Conservation (phyloP, 2,113 vertebrate species). For the Laterallus jamaicensis region DNA sequence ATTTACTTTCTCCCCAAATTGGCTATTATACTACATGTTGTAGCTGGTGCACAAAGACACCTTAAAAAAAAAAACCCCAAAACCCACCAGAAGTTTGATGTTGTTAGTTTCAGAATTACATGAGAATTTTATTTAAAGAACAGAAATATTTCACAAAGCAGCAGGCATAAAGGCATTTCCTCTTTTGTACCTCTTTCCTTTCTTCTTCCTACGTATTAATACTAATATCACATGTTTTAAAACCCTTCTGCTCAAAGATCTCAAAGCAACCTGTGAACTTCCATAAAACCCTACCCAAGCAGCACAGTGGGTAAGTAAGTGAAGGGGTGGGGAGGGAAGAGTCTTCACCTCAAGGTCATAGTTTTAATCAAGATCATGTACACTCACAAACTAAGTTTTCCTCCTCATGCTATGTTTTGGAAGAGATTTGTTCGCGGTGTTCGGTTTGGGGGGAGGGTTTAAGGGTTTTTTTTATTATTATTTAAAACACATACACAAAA, state of each 20-base stretch:
- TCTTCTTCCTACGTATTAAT: background rate
- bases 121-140: background rate
- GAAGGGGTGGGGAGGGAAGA: background rate
- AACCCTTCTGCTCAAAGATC: background rate
- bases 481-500: background rate
- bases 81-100: too few relatives aligned
- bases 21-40: background rate
- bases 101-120: background rate
- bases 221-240: background rate
- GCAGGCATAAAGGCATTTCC: background rate
- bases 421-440: background rate
- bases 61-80: background rate
- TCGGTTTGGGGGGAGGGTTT: background rate
- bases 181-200: background rate
- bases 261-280: slow-evolving; percentile 2
- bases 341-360: background rate
- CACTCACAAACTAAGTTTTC: background rate
- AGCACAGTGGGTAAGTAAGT: background rate
- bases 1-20: background rate
- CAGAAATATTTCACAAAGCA: background rate
- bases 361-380: background rate
- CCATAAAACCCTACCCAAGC: background rate
- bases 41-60: background rate
- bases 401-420: background rate
- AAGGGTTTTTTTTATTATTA: background rate